Base-by-base conservation (phyloP, 2,113 vertebrate species). In the Cercopithecus mona region DNA sequence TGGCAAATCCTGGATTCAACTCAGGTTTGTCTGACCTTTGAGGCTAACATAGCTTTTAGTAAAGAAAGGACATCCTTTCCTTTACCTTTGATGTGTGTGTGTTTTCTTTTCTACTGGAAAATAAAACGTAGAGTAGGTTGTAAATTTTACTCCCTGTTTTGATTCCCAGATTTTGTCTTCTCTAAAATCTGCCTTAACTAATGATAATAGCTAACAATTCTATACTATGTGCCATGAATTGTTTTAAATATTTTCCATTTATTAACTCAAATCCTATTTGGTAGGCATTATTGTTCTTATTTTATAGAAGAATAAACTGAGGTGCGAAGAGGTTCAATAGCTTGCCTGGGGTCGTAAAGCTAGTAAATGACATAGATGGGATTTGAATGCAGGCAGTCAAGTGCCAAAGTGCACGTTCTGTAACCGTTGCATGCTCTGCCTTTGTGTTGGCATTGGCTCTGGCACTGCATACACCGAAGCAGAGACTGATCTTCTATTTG, bases 191-290 rank as follows among this genome's bases (percentile, higher is more conserved):
- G 35, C 8, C 38, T 95, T 78, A 27, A 27, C 68, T 64, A 73
- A 43, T 81, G 50, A 32, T 57, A 40, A 40, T 64, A 17, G 8
- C 16, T 50, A 72, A 59, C 20, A 66, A 0, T 52, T 72, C 2
- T 48, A 43, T 40, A 45, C 0, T 27, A 27, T 22, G 10, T 73
- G 52, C 16, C 45, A 14, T 78, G 27, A 50, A 7, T 13, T 81
- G 12, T 87, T 50, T 94, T 79, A 89, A 66, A 14, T 86, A 35
- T 66, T 86, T 93, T 52, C 2, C 38, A 25, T 89, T 82, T 96
- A 38, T 55, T 68, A 90, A 32, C 7, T 90, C n/a, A 86, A 75
- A 90, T 88, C 38, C n/a, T 57, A 16, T 40, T 89, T 48, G 20
- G 32, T 32, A 45, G 35, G 23, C 35, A n/a, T 27, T 48, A 11